phyloP scores from a whole-genome alignment of 2,797 vertebrate species.

The Neosalanx taihuensis region DNA sequence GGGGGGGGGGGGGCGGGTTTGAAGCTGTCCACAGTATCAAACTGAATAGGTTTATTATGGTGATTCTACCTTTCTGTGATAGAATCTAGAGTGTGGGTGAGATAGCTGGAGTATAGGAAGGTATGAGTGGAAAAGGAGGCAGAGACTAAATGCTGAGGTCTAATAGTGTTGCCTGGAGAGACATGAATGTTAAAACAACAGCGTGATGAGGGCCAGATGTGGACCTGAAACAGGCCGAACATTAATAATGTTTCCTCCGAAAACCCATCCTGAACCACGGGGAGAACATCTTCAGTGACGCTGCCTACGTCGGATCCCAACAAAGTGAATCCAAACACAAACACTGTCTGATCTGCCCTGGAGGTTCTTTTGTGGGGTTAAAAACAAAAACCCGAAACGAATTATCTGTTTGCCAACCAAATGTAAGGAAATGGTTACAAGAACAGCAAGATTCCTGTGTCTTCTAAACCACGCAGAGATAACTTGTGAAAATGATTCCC shows the following conservation, averaged over 20 bases:
- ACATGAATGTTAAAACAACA: conserved; percentile 76
- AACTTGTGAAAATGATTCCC: conserved; percentile 9
- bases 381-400: conserved; percentile 43
- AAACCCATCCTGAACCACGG: conserved; percentile 65
- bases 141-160: conserved; percentile 73
- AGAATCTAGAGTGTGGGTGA: conserved; percentile 54
- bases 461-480: conserved; percentile 46
- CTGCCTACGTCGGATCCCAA: conserved; percentile 56
- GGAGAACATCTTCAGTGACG: conserved; percentile 58
- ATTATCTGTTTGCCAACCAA: conserved; percentile 54
- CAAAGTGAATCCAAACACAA: conserved; percentile 53
- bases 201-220: conserved; percentile 77
- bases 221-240: conserved; percentile 66
- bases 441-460: conserved; percentile 30
- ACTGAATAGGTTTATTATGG: conserved; percentile 3
- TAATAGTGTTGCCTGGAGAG: conserved; percentile 76
- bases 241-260: conserved; percentile 73
- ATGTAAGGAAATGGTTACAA: conserved; percentile 49
- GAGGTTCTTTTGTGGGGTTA: conserved; percentile 40
- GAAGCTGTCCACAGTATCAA: not conserved
- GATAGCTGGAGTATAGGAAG: conserved; percentile 58
- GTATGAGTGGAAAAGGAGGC: conserved; percentile 60
- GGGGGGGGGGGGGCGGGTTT: no score
- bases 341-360: conserved; percentile 43
- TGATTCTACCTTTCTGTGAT: conserved; percentile 19